A percentile compares a stretch with the other conserved stretches of the same genome.
phyloP scores from a whole-genome alignment of 2,888 invertebrate genomes.

The Eupithecia vulgata region DNA sequence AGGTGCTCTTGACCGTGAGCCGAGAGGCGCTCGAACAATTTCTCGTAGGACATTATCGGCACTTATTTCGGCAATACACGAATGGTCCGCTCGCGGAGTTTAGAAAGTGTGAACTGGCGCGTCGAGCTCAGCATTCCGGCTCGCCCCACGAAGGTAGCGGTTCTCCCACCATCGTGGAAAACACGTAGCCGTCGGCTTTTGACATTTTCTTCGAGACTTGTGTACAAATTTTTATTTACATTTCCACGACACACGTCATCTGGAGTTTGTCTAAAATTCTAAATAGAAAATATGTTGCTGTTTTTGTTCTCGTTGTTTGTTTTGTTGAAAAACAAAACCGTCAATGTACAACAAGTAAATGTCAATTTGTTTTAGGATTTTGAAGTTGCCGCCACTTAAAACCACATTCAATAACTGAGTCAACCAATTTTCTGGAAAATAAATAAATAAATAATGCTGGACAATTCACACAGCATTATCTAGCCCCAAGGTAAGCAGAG shows the following conservation, averaged over 20 bases:
- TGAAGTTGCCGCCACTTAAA: constrained; percentile 23
- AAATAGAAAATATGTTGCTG: constrained; percentile 23
- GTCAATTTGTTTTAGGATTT: constrained; percentile 12
- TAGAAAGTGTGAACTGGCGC: constrained; percentile 79
- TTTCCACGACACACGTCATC: constrained; percentile 33
- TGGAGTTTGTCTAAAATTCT: background rate
- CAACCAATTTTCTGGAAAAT: background rate
- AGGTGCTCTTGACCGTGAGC: constrained; percentile 91
- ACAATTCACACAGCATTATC: too few relatives aligned
- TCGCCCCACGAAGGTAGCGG: constrained; percentile 12
- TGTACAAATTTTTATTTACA: constrained; percentile 38
- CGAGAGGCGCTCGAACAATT: constrained; percentile 79
- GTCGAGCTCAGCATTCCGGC: constrained; percentile 64
- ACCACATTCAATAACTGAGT: constrained; percentile 22
- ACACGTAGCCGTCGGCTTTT: constrained; percentile 68
- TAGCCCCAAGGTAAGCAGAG: too few relatives aligned
- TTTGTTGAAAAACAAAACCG: background rate
- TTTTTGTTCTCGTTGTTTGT: background rate
- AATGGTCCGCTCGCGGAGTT: constrained; percentile 63
- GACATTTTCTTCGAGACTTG: constrained; percentile 43
- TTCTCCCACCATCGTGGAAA: constrained; percentile 73
- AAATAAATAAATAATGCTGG: too few relatives aligned
- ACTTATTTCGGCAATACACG: constrained; percentile 22
- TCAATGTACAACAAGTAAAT: constrained; percentile 14
- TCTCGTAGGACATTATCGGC: constrained; percentile 80